phyloP scores from a whole-genome alignment of 2,888 invertebrate species.

The Gisinianus flammeolus region DNA sequence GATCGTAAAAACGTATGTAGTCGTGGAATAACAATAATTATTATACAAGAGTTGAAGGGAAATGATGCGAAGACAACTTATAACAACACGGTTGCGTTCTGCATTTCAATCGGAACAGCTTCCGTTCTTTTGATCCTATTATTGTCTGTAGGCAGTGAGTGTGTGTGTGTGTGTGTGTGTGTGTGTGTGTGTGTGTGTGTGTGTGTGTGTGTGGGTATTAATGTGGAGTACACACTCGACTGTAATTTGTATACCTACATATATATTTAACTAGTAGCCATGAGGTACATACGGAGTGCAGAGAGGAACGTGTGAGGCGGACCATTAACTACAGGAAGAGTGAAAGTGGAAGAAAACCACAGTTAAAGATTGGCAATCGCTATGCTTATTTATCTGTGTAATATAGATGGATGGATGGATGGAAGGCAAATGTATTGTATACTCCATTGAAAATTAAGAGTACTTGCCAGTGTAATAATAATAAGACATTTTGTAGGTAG shows the following conservation, averaged over 20 bases:
- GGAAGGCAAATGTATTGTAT: no score
- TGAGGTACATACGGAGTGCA: neutral
- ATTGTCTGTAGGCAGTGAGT: neutral
- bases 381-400: neutral
- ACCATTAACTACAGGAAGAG: constrained; percentile 24
- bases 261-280: neutral
- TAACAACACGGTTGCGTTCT: constrained; percentile 14
- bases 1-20: no score
- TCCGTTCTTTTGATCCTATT: constrained; percentile 19
- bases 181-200: neutral
- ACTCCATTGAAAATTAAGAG: no score
- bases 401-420: no score
- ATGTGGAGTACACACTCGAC: neutral
- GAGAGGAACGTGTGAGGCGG: constrained; percentile 7
- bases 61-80: constrained; percentile 27
- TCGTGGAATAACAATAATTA: no score
- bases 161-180: neutral
- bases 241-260: neutral
- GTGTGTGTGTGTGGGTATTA: neutral
- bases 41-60: constrained; percentile 24
- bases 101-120: constrained; percentile 35
- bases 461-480: no score
- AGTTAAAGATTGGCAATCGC: neutral
- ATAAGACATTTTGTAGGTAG: no score
- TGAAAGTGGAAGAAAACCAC: constrained; percentile 24